Base-by-base conservation (phyloP, 2,113 vertebrate species). In the Nesoenas mayeri region DNA sequence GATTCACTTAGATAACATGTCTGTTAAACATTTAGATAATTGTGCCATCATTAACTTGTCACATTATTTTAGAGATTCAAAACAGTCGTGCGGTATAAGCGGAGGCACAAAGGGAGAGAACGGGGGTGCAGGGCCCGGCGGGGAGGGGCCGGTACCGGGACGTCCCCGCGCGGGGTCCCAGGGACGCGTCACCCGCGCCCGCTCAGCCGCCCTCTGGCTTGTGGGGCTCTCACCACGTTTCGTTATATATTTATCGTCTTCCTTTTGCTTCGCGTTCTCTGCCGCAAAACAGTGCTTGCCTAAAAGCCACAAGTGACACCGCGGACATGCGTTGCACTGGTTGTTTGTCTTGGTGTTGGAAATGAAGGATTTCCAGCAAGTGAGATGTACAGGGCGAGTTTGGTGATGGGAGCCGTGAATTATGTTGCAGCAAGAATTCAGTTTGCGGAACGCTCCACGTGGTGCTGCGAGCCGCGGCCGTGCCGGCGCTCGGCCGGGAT, bases 11-110 rank as follows among this genome's bases (percentile, higher is more conserved):
- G 97, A 98, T 98, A 95, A 98, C 98, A 98, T 99, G 98, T 99
- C 99, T 99, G 99, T 99, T 99, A 99, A 99, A 98, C 98, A 99
- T 99, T 99, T 99, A 98, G 98, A 99, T 99, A 99, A 99, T 99
- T 99, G 99, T 99, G 98, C 98, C 98, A 97, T 99, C 99, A 99
- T 99, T 99, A 99, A 99, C 98, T 99, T 99, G 99, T 99, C 99
- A 99, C 98, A 98, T 99, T 98, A 98, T 98, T 99, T 99, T 99
- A 99, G 98, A 97, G 98, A 98, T 97, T 98, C 98, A 97, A 98
- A 98, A 98, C 98, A 98, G 97, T 97, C 80, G 54, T 89, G 96
- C 56, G 71, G 97, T 97, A 62, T 15, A 91, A 97, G 97, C 47
- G 50, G 97, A 98, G 97, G 98, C 98, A 94, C 94, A 85, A 73